Evolutionary conservation across 2,888 invertebrate genomes (phyloP).

Genomic region (Eupithecia inturbata): DNA sequence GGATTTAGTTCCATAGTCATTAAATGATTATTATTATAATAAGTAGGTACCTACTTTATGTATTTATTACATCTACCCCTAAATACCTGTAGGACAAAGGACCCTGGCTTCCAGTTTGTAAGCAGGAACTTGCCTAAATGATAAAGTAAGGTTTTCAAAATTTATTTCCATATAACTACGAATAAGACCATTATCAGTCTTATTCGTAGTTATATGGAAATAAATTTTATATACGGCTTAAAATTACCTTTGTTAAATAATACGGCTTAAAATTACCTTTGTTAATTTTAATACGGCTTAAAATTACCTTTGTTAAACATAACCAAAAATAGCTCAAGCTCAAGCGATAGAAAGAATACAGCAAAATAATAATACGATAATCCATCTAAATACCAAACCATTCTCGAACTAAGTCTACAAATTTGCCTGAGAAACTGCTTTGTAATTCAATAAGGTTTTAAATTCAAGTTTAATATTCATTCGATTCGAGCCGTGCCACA

Average conservation of each 20-base stretch:
- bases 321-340: too few relatives aligned
- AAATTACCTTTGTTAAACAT: too few relatives aligned
- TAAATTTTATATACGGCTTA: too few relatives aligned
- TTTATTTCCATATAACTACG: background rate
- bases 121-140: background rate
- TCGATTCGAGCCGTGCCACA: slow-evolving; percentile 18
- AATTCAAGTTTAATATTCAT: slow-evolving; percentile 32
- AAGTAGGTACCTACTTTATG: too few relatives aligned
- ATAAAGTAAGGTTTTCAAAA: background rate
- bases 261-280: too few relatives aligned
- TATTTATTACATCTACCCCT: too few relatives aligned
- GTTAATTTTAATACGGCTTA: too few relatives aligned
- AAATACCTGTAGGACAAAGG: background rate
- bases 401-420: slow-evolving; percentile 10
- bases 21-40: too few relatives aligned
- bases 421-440: slow-evolving; percentile 2
- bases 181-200: too few relatives aligned
- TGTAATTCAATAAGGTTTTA: slow-evolving; percentile 26
- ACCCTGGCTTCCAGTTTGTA: background rate
- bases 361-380: background rate
- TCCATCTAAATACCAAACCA: background rate
- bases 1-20: background rate
- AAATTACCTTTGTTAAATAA: too few relatives aligned
- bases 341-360: too few relatives aligned
- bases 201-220: background rate